These are phyloP conservation scores for Neuroterus valhalla DNA, from an alignment of 1,140 invertebrate genomes.

Conservation along the genomic window DNA sequence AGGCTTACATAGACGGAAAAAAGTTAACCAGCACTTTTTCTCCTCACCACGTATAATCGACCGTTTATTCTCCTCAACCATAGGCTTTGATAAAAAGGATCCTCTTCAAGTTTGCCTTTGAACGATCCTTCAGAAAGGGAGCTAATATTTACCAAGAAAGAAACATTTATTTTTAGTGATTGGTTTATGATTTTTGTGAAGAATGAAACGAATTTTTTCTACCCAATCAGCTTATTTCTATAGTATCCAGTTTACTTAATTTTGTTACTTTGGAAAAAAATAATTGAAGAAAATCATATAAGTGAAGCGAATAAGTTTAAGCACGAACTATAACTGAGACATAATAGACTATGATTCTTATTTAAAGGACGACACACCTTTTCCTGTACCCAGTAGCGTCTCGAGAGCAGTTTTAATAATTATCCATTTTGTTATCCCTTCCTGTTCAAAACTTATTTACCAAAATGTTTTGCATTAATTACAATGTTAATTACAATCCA, in stretches of 20 bases:
- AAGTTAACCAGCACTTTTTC: slow-evolving; percentile 17
- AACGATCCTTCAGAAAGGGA: not conserved
- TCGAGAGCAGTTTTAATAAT: not conserved
- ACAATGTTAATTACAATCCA: too few relatives aligned
- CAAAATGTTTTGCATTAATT: too few relatives aligned
- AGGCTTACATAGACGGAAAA: not conserved
- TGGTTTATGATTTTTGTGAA: not conserved
- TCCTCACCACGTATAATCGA: not conserved
- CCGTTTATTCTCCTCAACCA: not conserved
- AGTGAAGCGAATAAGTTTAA: slow-evolving; percentile 37
- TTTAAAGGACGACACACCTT: slow-evolving; percentile 47
- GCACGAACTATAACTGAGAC: slow-evolving; percentile 47
- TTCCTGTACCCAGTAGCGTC: slow-evolving; percentile 35
- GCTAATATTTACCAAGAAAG: not conserved
- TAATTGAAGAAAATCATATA: not conserved
- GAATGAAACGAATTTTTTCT: too few relatives aligned
- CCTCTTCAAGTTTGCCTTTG: not conserved
- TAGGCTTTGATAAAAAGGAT: slow-evolving; percentile 1
- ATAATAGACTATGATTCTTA: not conserved
- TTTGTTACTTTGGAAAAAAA: too few relatives aligned
- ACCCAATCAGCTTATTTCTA: too few relatives aligned
- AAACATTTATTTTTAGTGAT: not conserved
- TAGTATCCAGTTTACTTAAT: too few relatives aligned
- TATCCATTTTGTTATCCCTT: too few relatives aligned
- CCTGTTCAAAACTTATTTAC: too few relatives aligned